Evolutionary conservation across 2,888 invertebrate species (phyloP).

Genomic region (Ryuthela nishihirai): DNA sequence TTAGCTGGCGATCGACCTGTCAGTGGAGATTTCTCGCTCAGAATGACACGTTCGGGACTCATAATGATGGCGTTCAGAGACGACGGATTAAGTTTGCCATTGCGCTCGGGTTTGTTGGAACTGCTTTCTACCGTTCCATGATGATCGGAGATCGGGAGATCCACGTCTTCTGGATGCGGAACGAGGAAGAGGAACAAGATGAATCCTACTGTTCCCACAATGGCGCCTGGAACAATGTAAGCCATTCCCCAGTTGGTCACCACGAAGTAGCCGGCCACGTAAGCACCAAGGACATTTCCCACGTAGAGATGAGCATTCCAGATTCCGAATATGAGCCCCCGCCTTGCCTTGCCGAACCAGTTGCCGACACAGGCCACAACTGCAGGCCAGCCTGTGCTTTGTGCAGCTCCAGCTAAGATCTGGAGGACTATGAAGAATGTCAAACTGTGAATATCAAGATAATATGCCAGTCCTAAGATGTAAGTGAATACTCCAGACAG

Average conservation of each 20-base stretch:
- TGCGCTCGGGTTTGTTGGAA: no score
- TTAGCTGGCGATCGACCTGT: not conserved
- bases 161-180: constrained; percentile 75
- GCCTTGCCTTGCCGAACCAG: constrained; percentile 86
- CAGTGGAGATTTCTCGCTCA: constrained; percentile 12
- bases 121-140: constrained; percentile 12
- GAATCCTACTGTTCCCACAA: constrained; percentile 63
- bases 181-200: constrained; percentile 77
- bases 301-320: constrained; percentile 98
- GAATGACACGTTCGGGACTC: not conserved
- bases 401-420: constrained; percentile 75
- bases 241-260: constrained; percentile 85
- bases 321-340: constrained; percentile 80
- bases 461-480: constrained; percentile 80
- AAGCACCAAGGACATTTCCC: constrained; percentile 86
- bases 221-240: constrained; percentile 82
- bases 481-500: constrained; percentile 79
- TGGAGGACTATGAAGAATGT: constrained; percentile 80
- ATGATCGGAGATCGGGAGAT: constrained; percentile 54
- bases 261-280: constrained; percentile 84
- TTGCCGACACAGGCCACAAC: constrained; percentile 91
- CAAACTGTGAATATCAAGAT: constrained; percentile 73
- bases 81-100: not conserved
- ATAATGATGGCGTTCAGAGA: no score
- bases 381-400: constrained; percentile 95